A percentile compares a stretch with the other conserved stretches of the same genome.
Evolutionary conservation across 2,888 invertebrate genomes (phyloP).

Genomic region (Mythimna pallens): DNA sequence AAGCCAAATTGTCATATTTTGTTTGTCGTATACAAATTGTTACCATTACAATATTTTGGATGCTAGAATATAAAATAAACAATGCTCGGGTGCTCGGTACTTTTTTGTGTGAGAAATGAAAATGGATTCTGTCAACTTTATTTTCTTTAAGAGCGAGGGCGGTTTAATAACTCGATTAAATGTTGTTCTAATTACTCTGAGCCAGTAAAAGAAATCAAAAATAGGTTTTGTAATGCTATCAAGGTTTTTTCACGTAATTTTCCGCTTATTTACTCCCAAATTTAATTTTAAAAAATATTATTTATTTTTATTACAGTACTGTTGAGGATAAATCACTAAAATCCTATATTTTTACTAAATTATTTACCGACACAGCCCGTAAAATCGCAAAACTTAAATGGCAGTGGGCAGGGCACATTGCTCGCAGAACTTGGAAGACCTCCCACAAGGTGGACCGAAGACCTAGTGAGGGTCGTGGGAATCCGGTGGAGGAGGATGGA

Average conservation of each 20-base stretch:
- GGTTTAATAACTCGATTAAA: neutral
- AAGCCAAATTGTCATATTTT: too few relatives aligned
- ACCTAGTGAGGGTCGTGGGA: too few relatives aligned
- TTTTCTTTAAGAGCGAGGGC: slow-evolving; percentile 2
- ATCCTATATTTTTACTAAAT: too few relatives aligned
- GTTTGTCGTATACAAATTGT: slow-evolving; percentile 4
- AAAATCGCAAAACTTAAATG: too few relatives aligned
- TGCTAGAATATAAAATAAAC: neutral
- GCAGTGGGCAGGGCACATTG: too few relatives aligned
- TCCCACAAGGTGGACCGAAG: too few relatives aligned
- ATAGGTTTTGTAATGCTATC: neutral
- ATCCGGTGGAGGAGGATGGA: too few relatives aligned
- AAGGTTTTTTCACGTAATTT: neutral
- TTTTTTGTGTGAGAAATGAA: slow-evolving; percentile 17
- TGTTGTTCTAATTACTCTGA: slow-evolving; percentile 23
- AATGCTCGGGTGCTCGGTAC: slow-evolving; percentile 15
- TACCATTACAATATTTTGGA: slow-evolving; percentile 11
- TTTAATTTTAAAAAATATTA: neutral
- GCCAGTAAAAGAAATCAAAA: slow-evolving; percentile 5
- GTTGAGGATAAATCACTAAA: neutral
- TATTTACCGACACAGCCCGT: too few relatives aligned
- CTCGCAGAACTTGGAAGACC: too few relatives aligned
- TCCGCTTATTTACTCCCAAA: neutral
- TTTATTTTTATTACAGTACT: neutral
- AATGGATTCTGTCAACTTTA: slow-evolving; percentile 25